Evolutionary conservation across 92 coral and sea anemone genomes (phyloP), one percentile per base, ranked within the genome.

Genomic region (Virgularia gustaviana): DNA sequence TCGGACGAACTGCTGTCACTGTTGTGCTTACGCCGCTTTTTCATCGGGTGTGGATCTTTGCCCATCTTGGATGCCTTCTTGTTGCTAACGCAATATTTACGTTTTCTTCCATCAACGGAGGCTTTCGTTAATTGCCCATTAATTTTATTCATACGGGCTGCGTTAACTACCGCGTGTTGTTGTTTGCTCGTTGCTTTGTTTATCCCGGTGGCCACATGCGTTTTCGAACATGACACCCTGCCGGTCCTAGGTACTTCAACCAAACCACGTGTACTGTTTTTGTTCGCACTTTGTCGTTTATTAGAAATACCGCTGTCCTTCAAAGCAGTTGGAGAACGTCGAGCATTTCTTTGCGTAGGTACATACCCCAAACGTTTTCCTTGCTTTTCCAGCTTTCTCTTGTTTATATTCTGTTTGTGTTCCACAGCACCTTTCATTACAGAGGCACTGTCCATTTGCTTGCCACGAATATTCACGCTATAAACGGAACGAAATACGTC

Each of bases 201-300:
- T 51, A 33, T 34, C 36, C 36, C 45, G 18, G 18, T 15, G 29
- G 55, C 60, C 75, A 55, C 75, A 68, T 68, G 75, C 33, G 44
- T 38, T 27, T 68, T 33, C 16, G 16, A 61, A 43, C 36, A 3
- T 41, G 23, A 7, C n/a, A 39, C 73, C 37, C 47, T 66, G 54
- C 49, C 57, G 28, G 49, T 27, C 52, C 34, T 27, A 30, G 9
- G 36, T 35, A 22, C 45, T 36, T 38, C 28, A 32, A 30, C 41
- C 49, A 49, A 27, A 68, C 49, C 75, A 68, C 75, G 75, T 55
- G 75, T 24, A 32, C 55, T 39, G 56, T 57, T 30, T 66, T 66
- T 66, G 73, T 42, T 43, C n/a, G n/a, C n/a, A n/a, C n/a, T n/a
- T n/a, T n/a, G n/a, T n/a, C n/a, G n/a, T n/a, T n/a, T n/a, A n/a